These are phyloP conservation scores for Agrochola circellaris DNA, from an alignment of 2,888 invertebrate genomes.

Conservation along the genomic window DNA sequence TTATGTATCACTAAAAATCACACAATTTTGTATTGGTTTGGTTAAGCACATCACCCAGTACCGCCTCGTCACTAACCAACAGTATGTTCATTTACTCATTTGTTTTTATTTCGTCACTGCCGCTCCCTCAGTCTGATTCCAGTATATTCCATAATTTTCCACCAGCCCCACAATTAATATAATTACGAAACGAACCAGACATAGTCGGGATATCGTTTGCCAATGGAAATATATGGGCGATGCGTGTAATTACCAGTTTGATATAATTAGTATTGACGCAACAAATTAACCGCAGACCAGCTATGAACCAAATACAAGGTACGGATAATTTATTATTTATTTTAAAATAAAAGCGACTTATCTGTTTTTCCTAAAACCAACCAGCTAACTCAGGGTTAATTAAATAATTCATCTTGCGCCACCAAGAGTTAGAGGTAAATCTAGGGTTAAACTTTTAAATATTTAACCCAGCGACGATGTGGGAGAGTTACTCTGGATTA, in stretches of 20 bases:
- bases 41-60: no score
- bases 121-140: neutral
- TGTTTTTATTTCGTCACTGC: neutral
- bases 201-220: constrained; percentile 53
- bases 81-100: neutral
- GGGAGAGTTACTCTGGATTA: no score
- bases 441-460: neutral
- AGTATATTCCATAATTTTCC: constrained; percentile 16
- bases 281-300: constrained; percentile 66
- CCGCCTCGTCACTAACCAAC: neutral
- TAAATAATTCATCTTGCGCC: neutral
- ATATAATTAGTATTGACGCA: constrained; percentile 72
- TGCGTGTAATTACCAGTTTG: constrained; percentile 72
- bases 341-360: neutral
- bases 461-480: neutral
- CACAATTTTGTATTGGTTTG: no score
- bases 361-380: neutral
- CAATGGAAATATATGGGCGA: constrained; percentile 70
- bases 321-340: constrained; percentile 7
- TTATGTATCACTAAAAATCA: no score
- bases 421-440: neutral
- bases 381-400: neutral
- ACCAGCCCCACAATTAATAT: constrained; percentile 41
- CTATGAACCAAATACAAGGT: constrained; percentile 27
- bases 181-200: constrained; percentile 57